Percentiles rank a stretch among this genome's conserved stretches.
phyloP scores from a whole-genome alignment of 2,797 vertebrate species.

The Sebastes kiyomatsui region DNA sequence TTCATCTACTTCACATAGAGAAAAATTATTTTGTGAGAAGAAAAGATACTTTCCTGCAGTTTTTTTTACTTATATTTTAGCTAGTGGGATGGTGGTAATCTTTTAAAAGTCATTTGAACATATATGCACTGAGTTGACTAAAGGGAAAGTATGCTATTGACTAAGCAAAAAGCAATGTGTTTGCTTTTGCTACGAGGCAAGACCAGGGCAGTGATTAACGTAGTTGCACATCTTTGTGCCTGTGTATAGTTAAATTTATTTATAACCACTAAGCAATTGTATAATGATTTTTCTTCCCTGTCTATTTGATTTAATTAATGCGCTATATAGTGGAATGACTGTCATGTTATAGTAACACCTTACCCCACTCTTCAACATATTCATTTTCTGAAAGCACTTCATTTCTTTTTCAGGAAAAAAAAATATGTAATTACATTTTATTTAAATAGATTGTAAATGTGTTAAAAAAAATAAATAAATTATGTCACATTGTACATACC shows the following conservation, averaged over 20 bases:
- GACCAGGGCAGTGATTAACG: conserved; percentile 70
- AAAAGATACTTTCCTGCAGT: conserved; percentile 65
- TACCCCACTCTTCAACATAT: conserved; percentile 68
- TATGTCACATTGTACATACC: conserved; percentile 83
- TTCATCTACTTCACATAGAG: conserved; percentile 80
- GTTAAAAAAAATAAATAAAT: conserved; percentile 78
- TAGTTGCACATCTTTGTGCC: conserved; percentile 71
- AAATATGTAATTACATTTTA: conserved; percentile 78
- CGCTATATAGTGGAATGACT: conserved; percentile 65
- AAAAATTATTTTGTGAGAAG: conserved; percentile 85
- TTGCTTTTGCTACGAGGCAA: conserved; percentile 66
- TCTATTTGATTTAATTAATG: conserved; percentile 73
- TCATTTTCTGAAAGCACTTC: conserved; percentile 84
- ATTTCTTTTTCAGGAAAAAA: conserved; percentile 77
- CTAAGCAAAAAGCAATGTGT: conserved; percentile 65
- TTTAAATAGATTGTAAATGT: conserved; percentile 86
- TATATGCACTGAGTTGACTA: conserved; percentile 95
- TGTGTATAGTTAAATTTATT: conserved; percentile 81
- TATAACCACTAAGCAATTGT: conserved; percentile 86
- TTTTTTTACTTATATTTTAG: conserved; percentile 83
- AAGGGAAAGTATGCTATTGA: conserved; percentile 89
- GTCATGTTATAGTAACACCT: conserved; percentile 64
- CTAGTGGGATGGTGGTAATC: conserved; percentile 79
- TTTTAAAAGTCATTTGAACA: conserved; percentile 80
- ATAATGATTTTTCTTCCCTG: conserved; percentile 66